These are phyloP conservation scores for Dermatophagoides farinae DNA, from an alignment of 1,140 invertebrate species.

Conservation along the genomic window DNA sequence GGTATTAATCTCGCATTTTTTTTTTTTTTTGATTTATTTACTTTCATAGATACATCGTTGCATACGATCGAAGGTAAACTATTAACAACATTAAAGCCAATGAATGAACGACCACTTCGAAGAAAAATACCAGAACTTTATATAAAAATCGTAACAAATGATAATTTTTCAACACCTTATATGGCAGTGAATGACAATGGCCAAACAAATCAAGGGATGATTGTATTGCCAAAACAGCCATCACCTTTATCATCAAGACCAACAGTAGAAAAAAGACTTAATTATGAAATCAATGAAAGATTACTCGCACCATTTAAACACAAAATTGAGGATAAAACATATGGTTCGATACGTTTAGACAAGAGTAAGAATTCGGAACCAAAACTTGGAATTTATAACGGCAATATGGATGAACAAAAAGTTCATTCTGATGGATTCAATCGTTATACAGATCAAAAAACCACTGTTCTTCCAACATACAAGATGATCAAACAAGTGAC, in stretches of 20 bases:
- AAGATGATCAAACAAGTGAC: not conserved
- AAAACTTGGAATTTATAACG: no score
- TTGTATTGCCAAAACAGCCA: not conserved
- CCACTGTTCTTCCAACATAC: not conserved
- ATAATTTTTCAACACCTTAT: constrained; percentile 2
- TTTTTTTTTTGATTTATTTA: no score
- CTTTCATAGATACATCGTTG: no score
- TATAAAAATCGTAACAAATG: not conserved
- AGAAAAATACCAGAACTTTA: constrained; percentile 3
- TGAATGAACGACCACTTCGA: not conserved
- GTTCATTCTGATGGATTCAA: not conserved
- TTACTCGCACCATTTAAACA: constrained; percentile 3
- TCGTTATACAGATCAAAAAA: not conserved
- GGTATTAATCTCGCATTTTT: no score
- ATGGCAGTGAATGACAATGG: not conserved
- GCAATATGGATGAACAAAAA: no score
- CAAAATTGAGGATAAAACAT: not conserved
- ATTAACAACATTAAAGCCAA: no score
- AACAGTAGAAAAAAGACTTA: not conserved
- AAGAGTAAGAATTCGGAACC: not conserved
- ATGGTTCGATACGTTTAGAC: not conserved
- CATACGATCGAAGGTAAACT: no score
- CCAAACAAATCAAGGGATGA: not conserved
- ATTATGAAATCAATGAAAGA: constrained; percentile 9
- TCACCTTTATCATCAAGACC: not conserved